A percentile compares a stretch with the other conserved stretches of the same genome.
These are phyloP conservation scores for Cuniculus paca DNA, from an alignment of 2,797 vertebrate species.

Conservation along the genomic window DNA sequence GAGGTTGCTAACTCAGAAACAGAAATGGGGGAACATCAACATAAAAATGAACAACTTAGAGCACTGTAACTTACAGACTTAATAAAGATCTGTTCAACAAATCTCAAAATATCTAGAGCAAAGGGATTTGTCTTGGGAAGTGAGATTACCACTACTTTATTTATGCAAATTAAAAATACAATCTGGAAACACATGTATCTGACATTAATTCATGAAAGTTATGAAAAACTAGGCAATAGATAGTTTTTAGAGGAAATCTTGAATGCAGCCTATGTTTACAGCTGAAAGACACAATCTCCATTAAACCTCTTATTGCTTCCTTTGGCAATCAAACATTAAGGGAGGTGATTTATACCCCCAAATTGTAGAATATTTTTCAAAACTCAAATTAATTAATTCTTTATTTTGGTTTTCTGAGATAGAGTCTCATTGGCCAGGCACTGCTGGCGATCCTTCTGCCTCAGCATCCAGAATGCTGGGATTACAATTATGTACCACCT, in stretches of 20 bases:
- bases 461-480: background rate
- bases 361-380: background rate
- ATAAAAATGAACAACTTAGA: background rate
- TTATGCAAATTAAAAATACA: background rate
- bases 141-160: background rate
- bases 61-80: background rate
- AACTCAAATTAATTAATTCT: background rate
- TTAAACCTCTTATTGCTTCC: background rate
- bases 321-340: background rate
- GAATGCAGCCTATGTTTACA: background rate
- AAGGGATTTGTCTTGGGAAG: background rate
- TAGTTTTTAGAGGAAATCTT: background rate
- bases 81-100: constrained; percentile 6
- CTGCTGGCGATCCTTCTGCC: background rate
- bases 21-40: background rate
- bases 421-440: background rate
- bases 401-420: background rate
- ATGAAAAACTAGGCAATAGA: background rate
- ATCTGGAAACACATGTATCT: background rate
- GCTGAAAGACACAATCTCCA: background rate
- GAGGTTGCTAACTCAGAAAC: background rate
- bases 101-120: background rate
- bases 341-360: background rate
- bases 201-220: background rate
- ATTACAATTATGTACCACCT: background rate